Percentiles rank a stretch among this genome's conserved stretches.
Conservation (phyloP, 2,113 vertebrate genomes). For the Colius striatus region DNA sequence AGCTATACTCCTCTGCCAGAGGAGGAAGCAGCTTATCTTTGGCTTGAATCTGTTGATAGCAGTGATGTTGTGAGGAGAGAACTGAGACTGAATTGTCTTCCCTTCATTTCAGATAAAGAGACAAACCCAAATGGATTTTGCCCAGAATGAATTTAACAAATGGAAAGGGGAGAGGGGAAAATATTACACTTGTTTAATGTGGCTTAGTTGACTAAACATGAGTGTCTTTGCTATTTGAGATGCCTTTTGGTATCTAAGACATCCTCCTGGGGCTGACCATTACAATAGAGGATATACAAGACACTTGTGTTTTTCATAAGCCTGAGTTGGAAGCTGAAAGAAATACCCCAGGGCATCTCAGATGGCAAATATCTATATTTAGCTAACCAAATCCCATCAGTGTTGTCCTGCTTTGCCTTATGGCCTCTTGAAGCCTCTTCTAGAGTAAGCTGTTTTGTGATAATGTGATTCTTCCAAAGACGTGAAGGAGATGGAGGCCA, state of each 20-base stretch:
- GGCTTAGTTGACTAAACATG: not conserved
- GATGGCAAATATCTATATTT: not conserved
- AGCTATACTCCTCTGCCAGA: not conserved
- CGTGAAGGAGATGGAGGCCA: not conserved
- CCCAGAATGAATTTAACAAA: not conserved
- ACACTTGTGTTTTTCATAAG: not conserved
- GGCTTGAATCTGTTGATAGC: not conserved
- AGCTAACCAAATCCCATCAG: not conserved
- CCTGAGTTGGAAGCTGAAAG: not conserved
- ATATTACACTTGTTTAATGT: not conserved
- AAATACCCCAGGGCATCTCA: not conserved
- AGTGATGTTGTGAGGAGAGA: not conserved
- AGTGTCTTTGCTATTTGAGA: not conserved
- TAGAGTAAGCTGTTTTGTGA: not conserved
- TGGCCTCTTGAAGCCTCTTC: not conserved
- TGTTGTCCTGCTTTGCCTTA: not conserved
- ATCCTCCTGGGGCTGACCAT: not conserved
- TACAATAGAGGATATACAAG: not conserved
- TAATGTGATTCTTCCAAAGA: not conserved
- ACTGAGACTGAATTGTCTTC: not conserved
- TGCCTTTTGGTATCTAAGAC: not conserved
- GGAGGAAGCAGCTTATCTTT: not conserved
- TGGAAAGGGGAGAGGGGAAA: not conserved
- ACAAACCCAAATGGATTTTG: not conserved
- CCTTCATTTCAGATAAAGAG: not conserved